Percentiles rank a stretch among this genome's conserved stretches.
Evolutionary conservation across 2,888 invertebrate genomes (phyloP).

Genomic region (Clivina fossor): DNA sequence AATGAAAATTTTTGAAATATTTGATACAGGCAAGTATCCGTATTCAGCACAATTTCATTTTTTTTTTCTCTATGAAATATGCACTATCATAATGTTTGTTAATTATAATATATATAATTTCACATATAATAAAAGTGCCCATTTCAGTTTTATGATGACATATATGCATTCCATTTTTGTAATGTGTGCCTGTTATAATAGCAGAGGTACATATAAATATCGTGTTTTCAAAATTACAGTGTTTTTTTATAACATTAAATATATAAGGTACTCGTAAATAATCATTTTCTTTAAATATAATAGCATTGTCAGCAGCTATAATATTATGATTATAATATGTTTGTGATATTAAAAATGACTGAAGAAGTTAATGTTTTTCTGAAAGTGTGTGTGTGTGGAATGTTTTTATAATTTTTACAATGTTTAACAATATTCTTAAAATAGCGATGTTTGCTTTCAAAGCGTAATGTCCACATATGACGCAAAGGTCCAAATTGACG

Average conservation of each 20-base stretch:
- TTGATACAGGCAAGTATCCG: too few species aligned
- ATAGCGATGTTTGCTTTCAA: conserved; percentile 35
- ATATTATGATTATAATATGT: background rate
- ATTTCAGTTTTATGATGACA: background rate
- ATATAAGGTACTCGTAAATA: background rate
- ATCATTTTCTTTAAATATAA: background rate
- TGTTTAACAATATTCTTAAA: conserved; percentile 28
- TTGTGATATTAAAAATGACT: too few species aligned
- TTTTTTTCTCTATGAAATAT: conserved; percentile 4
- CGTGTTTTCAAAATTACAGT: background rate
- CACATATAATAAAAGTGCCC: conserved; percentile 1
- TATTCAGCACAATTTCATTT: too few species aligned
- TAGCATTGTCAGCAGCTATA: conserved; percentile 12
- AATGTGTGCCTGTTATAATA: background rate
- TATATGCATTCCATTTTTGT: conserved; percentile 3
- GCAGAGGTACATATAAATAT: background rate
- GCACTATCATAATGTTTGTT: background rate
- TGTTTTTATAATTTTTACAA: conserved; percentile 23
- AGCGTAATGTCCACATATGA: conserved; percentile 35
- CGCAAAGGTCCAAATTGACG: conserved; percentile 31
- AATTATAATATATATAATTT: conserved; percentile 6
- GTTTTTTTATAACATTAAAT: background rate
- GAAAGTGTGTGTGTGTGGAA: too few species aligned
- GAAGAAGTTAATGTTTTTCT: too few species aligned
- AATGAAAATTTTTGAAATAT: too few species aligned